Percentiles rank a stretch among this genome's conserved stretches.
These are phyloP conservation scores for Mechanitis messenoides DNA, from an alignment of 2,888 invertebrate genomes.

Conservation along the genomic window DNA sequence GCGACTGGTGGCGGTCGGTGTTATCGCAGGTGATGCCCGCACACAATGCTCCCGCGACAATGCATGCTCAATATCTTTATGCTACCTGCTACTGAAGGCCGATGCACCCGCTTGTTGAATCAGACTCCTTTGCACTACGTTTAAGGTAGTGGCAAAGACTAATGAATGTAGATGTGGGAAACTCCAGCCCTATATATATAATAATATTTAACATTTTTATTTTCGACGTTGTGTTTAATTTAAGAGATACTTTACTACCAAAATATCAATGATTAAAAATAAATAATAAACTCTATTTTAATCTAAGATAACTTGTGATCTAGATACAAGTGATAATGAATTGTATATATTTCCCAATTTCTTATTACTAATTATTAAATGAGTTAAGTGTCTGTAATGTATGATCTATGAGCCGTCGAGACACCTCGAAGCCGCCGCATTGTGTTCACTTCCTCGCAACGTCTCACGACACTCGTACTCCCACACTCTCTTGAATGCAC, in stretches of 20 bases:
- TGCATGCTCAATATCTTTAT: slow-evolving; percentile 71
- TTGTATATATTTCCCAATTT: not conserved
- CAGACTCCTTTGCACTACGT: slow-evolving; percentile 50
- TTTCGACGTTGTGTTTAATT: no score
- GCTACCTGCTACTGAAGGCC: slow-evolving; percentile 58
- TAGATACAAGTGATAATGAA: no score
- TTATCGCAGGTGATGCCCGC: slow-evolving; percentile 54
- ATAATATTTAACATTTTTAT: no score
- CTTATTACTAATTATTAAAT: not conserved
- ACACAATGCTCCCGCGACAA: slow-evolving; percentile 60
- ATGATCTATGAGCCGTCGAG: slow-evolving; percentile 36
- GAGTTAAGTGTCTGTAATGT: slow-evolving; percentile 4
- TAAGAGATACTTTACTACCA: no score
- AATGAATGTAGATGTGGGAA: slow-evolving; percentile 16
- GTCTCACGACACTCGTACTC: slow-evolving; percentile 42
- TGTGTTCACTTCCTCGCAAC: slow-evolving; percentile 51
- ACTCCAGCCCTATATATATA: no score
- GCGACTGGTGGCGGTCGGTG: slow-evolving; percentile 49
- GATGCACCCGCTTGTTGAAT: slow-evolving; percentile 64
- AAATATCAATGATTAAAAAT: no score
- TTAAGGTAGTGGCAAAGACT: slow-evolving; percentile 37
- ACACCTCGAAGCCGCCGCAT: slow-evolving; percentile 51
- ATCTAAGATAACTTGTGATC: no score
- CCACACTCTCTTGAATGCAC: slow-evolving; percentile 47
- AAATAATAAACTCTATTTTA: no score